phyloP scores from a whole-genome alignment of 2,888 invertebrate species.

The Cephus nigrinus region DNA sequence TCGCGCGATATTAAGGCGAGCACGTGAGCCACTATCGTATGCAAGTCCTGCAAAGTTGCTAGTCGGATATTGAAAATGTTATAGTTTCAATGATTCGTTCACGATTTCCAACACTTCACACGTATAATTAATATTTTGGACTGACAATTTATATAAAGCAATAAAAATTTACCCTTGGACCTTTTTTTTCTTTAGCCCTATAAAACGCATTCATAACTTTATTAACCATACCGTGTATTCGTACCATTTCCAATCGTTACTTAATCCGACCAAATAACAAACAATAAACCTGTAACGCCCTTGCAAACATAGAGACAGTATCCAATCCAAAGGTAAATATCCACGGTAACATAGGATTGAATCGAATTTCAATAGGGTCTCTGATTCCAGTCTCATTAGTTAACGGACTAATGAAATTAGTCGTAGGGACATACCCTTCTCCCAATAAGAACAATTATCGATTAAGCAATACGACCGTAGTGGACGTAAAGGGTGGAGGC shows the following conservation, averaged over 20 bases:
- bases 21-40: background rate
- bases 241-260: background rate
- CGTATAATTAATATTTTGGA: background rate
- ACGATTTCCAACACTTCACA: background rate
- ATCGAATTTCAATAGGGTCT: background rate
- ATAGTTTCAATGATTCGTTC: background rate
- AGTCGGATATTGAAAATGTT: background rate
- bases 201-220: background rate
- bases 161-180: background rate
- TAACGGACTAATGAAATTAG: background rate
- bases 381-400: background rate
- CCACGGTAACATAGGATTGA: background rate
- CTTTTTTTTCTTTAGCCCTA: background rate
- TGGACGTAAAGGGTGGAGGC: background rate
- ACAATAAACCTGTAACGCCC: background rate
- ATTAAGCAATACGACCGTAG: background rate
- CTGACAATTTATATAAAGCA: background rate
- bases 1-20: background rate
- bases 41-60: background rate
- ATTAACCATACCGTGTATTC: background rate
- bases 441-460: background rate
- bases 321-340: background rate
- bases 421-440: background rate
- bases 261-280: background rate
- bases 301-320: background rate